Evolutionary conservation across 1,140 invertebrate species (phyloP).

Genomic region (Lysiphlebus fabarum): DNA sequence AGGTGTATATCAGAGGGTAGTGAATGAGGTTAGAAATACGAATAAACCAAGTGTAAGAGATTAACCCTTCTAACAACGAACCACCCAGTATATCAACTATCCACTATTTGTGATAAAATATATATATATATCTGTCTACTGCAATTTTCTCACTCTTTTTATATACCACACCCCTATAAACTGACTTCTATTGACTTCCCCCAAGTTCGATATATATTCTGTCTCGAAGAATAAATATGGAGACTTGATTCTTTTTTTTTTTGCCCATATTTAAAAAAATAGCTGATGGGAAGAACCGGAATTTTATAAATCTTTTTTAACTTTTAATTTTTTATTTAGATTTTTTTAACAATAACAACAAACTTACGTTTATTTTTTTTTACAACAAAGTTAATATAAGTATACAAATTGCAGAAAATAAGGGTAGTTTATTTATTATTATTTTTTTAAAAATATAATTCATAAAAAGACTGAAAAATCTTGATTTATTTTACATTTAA

Average conservation of each 20-base stretch:
- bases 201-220: conserved; percentile 47
- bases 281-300: conserved; percentile 52
- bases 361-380: not conserved
- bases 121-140: conserved; percentile 42
- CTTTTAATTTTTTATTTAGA: conserved; percentile 22
- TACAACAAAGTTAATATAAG: no score
- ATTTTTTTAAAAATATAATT: no score
- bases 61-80: conserved; percentile 54
- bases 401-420: not conserved
- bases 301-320: conserved; percentile 55
- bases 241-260: conserved; percentile 27
- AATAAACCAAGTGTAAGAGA: conserved; percentile 57
- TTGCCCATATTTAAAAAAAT: conserved; percentile 50
- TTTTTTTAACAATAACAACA: not conserved
- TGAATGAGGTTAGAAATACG: conserved; percentile 51
- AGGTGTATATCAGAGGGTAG: conserved; percentile 17
- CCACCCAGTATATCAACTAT: conserved; percentile 54
- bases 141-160: conserved; percentile 39
- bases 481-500: no score
- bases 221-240: no score
- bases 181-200: conserved; percentile 46
- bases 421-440: not conserved
- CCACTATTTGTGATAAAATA: conserved; percentile 47
- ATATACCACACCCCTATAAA: conserved; percentile 44
- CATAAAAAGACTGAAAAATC: no score